Evolutionary conservation across 1,140 invertebrate genomes (phyloP).

Genomic region (Musca domestica): DNA sequence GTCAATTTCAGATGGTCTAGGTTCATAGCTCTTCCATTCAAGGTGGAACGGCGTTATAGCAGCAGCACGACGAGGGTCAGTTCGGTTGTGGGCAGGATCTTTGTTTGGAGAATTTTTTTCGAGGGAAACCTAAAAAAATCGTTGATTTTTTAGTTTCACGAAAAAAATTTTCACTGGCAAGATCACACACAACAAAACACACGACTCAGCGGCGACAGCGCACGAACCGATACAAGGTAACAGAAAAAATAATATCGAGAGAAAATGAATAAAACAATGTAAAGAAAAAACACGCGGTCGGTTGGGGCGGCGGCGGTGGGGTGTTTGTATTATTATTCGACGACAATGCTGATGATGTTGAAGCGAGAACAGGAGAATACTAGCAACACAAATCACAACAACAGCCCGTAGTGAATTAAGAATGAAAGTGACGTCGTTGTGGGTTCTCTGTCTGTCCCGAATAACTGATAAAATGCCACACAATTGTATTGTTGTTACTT

Average conservation of each 20-base stretch:
- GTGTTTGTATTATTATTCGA: no score
- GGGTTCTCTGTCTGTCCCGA: no score
- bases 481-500: no score
- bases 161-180: conserved; percentile 7
- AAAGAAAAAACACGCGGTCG: no score
- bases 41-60: conserved; percentile 25
- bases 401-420: no score
- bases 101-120: conserved; percentile 9
- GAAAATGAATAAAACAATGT: neutral
- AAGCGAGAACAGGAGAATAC: no score
- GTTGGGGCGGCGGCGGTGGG: no score
- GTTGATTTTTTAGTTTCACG: neutral
- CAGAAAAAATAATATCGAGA: conserved; percentile 8
- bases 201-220: conserved; percentile 6
- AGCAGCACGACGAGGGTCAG: neutral
- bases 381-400: no score
- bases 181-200: neutral
- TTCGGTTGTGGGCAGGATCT: neutral
- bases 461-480: no score
- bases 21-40: conserved; percentile 30
- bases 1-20: conserved; percentile 26
- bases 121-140: neutral
- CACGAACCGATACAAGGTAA: neutral
- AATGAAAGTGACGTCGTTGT: no score
- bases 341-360: no score